These are phyloP conservation scores for Novumbra hubbsi DNA, from an alignment of 2,797 vertebrate species.

Conservation along the genomic window DNA sequence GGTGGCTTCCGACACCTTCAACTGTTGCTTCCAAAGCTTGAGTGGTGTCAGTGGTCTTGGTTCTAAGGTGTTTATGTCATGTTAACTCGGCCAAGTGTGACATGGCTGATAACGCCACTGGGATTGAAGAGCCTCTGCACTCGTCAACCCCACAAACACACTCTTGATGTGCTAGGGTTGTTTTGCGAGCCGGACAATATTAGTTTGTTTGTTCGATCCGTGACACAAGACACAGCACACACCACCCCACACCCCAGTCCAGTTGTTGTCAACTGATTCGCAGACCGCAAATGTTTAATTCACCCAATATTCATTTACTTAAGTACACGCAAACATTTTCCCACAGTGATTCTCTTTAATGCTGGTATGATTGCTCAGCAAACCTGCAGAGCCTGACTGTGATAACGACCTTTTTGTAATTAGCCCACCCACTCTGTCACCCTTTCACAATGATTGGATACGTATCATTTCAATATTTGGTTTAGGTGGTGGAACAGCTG, in stretches of 20 bases:
- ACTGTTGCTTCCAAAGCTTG: background rate
- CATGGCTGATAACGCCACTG: background rate
- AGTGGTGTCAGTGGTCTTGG: background rate
- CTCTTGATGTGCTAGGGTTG: background rate
- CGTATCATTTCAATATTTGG: background rate
- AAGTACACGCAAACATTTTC: background rate
- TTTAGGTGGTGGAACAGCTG: slow-evolving; percentile 18
- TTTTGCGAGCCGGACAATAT: background rate
- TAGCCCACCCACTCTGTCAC: background rate
- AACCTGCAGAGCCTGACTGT: background rate
- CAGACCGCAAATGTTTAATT: background rate
- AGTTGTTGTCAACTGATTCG: background rate
- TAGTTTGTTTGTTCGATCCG: background rate
- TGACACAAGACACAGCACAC: background rate
- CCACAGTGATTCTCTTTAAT: background rate
- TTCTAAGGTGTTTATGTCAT: background rate
- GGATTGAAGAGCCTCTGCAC: background rate
- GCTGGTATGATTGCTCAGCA: background rate
- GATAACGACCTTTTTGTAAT: background rate
- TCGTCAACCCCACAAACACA: background rate
- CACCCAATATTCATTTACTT: background rate
- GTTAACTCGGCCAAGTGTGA: background rate
- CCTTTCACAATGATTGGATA: background rate
- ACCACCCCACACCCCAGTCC: background rate
- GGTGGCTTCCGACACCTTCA: background rate